Evolutionary conservation across 2,113 vertebrate species (phyloP), one percentile per base, ranked within the genome.

Genomic region (Mus musculus): DNA sequence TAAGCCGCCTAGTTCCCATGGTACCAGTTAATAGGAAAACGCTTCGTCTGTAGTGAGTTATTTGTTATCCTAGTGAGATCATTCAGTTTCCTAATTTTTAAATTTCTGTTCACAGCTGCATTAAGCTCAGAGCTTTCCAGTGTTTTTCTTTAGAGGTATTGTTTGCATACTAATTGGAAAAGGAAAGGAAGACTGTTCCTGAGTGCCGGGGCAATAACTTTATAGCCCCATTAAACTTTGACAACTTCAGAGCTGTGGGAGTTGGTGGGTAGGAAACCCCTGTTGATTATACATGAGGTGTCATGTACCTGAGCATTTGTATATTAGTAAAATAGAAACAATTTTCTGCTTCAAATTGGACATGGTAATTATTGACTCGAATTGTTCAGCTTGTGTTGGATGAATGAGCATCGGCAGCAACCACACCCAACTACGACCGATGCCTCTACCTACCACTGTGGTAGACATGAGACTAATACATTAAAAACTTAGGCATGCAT

Each of bases 21-120:
- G 95, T 0, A 88, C 71, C 69, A 81, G 69, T 92, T 97, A 93
- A 94, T 91, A 95, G 88, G 87, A 95, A 86, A 96, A 94, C 91
- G 71, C 88, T 88, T 93, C 7, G 46, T 94, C 42, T 89, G 54
- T 30, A 26, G 69, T 93, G 89, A 97, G 89, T 93, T n/a, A 95
- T 96, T 95, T 97, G 90, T 89, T 94, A 77, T 90, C 71, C n/a
- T 69, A 88, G 80, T 85, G 75, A 61, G 46, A 88, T 75, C 65
- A 78, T 85, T 97, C 6, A 65, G 36, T 96, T 90, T 96, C 76
- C 75, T 90, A 69, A 56, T 72, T 71, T 17, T 42, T 33, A 39
- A 73, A 42, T 28, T 56, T 69, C 88, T 93, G 82, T 96, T 90
- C 89, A 78, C 30, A 92, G 76, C 46, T 90, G 71, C 30, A 42